Conservation (phyloP, 2,113 vertebrate genomes). For the Clarias macrocephalus region DNA sequence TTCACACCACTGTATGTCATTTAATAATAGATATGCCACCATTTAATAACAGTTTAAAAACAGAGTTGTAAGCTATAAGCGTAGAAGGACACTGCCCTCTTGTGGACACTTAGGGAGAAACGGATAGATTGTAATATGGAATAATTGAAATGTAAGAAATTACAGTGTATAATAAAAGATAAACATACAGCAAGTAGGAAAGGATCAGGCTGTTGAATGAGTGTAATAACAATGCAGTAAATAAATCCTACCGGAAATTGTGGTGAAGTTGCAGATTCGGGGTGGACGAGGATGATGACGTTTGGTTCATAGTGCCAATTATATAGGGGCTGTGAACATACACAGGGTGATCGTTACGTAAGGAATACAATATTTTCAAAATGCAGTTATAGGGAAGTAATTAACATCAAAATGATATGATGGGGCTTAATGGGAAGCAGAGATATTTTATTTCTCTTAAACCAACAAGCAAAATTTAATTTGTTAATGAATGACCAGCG, state of each 20-base stretch:
- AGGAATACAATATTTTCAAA: background rate
- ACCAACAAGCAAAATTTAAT: background rate
- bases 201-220: background rate
- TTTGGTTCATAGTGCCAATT: constrained; percentile 99
- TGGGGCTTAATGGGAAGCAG: background rate
- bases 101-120: background rate
- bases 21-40: too few species aligned
- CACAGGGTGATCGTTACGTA: background rate
- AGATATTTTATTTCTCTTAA: background rate
- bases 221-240: background rate
- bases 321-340: constrained; percentile 83
- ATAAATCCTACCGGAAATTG: constrained; percentile 86
- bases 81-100: background rate
- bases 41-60: background rate
- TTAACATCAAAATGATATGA: background rate
- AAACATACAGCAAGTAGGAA: background rate
- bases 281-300: constrained; percentile 89
- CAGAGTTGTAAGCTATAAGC: too few species aligned
- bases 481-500: background rate
- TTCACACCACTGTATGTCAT: too few species aligned
- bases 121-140: background rate
- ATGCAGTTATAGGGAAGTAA: background rate
- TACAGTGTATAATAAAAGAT: background rate
- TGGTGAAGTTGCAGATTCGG: constrained; percentile 97
- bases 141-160: background rate